Evolutionary conservation across 2,113 vertebrate species (phyloP).

Genomic region (Cariama cristata): DNA sequence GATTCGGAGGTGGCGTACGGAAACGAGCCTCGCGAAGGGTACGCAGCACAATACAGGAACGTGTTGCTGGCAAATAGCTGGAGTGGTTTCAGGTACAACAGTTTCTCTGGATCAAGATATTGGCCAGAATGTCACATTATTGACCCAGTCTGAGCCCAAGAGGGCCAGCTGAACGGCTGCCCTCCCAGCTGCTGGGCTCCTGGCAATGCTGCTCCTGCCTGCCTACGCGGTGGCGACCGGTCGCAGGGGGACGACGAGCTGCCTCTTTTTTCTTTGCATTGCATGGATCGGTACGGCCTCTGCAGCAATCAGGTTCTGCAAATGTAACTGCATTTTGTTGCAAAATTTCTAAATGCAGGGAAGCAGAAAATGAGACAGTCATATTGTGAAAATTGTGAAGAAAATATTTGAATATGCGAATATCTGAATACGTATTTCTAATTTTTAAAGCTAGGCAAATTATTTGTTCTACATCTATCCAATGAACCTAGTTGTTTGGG

Average conservation of each 20-base stretch:
- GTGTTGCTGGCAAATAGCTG: neutral
- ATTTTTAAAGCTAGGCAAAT: neutral
- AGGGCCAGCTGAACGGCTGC: neutral
- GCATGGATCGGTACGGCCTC: neutral
- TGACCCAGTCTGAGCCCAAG: neutral
- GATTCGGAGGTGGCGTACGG: neutral
- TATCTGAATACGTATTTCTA: neutral
- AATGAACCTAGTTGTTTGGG: neutral
- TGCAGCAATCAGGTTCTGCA: neutral
- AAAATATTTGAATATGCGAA: neutral
- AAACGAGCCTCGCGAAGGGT: neutral
- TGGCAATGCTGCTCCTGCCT: neutral
- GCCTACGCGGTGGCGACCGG: neutral
- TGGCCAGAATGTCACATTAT: neutral
- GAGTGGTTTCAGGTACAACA: neutral
- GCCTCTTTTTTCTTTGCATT: neutral
- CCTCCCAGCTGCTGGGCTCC: too few species aligned
- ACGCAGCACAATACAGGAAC: too few species aligned
- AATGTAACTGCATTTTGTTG: neutral
- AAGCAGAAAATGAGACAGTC: neutral
- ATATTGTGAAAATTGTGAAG: neutral
- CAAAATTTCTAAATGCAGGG: neutral
- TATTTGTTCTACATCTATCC: neutral
- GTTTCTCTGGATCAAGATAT: neutral
- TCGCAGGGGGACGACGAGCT: neutral